Base-by-base conservation (phyloP, 2,797 vertebrate species). In the Sebastes goodei region DNA sequence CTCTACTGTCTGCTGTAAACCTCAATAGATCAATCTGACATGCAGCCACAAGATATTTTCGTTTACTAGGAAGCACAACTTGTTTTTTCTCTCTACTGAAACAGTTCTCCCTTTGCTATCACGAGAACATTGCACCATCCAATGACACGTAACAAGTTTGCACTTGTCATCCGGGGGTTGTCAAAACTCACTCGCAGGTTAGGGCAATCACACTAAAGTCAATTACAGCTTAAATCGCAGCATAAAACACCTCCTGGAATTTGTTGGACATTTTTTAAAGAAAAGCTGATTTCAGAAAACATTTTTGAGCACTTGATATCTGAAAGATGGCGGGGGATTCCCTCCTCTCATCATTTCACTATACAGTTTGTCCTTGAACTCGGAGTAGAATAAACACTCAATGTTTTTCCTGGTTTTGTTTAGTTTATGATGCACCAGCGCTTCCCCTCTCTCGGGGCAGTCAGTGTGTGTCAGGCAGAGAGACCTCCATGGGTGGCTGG, bases 351-450 rank as follows among this genome's bases (percentile, higher is more conserved):
- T 68, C 17, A 59, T 55, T 80, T 83, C 33, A 23, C 32, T 62
- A 4, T 38, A 38, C 2, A 66, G 76, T 71, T 86, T 89, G 86
- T 63, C 84, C 83, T 89, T 92, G 88, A 89, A 74, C 82, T 82
- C 35, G 7, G 71, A 78, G 1, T 70, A 52, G 84, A 76, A 70
- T 88, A 92, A 93, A 92, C 87, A 93, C 20, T 46, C 49, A 74
- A 65, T 66, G 33, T n/a, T 80, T 85, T 90, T 90, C 89, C 91
- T 90, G 86, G 80, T 85, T 93, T 89, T 90, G 90, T 93, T 92
- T 90, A 83, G 88, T 80, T 92, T 81, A 61, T 76, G 70, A 78
- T 89, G 83, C 23, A 86, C 83, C 25, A 69, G 76, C 84, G 75
- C 83, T 88, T 93, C 86, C 87, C 89, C 75, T 80, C 80, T 79